Base-by-base conservation (phyloP, 2,888 invertebrate species). In the Phorcus lineatus region DNA sequence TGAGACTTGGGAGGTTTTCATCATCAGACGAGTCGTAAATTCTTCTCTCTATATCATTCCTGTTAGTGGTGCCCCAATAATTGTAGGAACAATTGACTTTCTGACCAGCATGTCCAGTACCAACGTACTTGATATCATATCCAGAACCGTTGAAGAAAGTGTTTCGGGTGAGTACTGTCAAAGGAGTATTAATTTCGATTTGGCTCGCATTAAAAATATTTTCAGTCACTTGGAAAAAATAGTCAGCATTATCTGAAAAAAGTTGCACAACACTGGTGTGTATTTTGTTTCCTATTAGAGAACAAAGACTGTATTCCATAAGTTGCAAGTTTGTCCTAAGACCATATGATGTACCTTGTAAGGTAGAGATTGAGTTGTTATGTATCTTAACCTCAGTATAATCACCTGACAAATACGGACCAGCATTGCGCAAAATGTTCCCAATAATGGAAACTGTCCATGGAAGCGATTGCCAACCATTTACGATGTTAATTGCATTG, bases 41-140 rank as follows among this genome's bases (percentile, higher is more conserved):
- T 52, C 54, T 67, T 55, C 74, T 75, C 54, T 67, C 40, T 31
- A 85, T 84, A 0, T 9, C 54, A 16, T 81, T 77, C 2, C 77
- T 22, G 47, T 81, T 74, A 0, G 78, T 74, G 11, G 75, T 82
- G 22, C 83, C 85, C 85, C 85, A 85, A 74, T 80, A 85, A 53
- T 85, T 85, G 36, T 79, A 47, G 19, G 83, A 81, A 13, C 83
- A 83, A 62, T 84, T 84, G 16, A 85, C 16, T 19, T 28, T 31
- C 9, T 4, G 17, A 16, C 47, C 66, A 2, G 13, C 31, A 24
- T 77, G 28, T 55, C 24, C 74, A 13, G 4, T 3, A 16, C 36
- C 24, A 6, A 36, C 75, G 40, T 6, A 52, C 7, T 54, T 54
- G 9, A 82, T 74, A 22, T 52, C 22, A 52, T 52, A 74, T 1